Evolutionary conservation across 2,888 invertebrate species (phyloP), one percentile per base, ranked within the genome.

Genomic region (Lomographa bimaculata): DNA sequence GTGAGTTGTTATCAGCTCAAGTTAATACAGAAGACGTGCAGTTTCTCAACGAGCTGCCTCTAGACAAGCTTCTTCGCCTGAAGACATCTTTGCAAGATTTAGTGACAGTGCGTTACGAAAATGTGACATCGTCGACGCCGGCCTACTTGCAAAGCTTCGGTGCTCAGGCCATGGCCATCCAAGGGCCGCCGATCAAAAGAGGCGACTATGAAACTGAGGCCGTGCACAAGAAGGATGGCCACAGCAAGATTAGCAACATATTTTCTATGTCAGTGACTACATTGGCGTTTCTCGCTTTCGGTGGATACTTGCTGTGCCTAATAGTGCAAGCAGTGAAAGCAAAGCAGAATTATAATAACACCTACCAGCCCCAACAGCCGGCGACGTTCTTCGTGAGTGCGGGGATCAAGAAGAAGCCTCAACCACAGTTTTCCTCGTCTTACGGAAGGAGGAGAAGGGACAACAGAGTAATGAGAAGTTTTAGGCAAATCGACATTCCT

Each of bases 251-350:
- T 28, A 93, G 93, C 51, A 93, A 93, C 25, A 91, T 96, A 30
- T 96, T 96, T 62, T 94, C 95, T 47, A 89, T 94, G 53, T 93
- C 95, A 0, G 90, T 96, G 5, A 95, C 96, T 0, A 92, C 95
- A 0, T 76, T 96, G 33, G 93, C 96, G 0, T 96, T 96, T 77
- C 77, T 96, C 3, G 96, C 96, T 0, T 96, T 96, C 60, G 96
- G 95, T 0, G 96, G 96, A 1, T 96, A 96, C 65, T 78, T 96
- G 8, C 70, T 96, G 1, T 95, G 95, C 57, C 80, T 96, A 26
- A 92, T 96, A 32, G 93, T 95, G 11, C 93, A 94, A 60, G 94
- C 94, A 0, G 91, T 95, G 33, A 93, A 92, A 62, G 90, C 91
- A 8, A 94, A 94, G 67, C 90, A 90, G 50, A 81, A 64, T 5